These are phyloP conservation scores for Drosophila pectinifera DNA, from an alignment of 1,140 invertebrate species.

Conservation along the genomic window DNA sequence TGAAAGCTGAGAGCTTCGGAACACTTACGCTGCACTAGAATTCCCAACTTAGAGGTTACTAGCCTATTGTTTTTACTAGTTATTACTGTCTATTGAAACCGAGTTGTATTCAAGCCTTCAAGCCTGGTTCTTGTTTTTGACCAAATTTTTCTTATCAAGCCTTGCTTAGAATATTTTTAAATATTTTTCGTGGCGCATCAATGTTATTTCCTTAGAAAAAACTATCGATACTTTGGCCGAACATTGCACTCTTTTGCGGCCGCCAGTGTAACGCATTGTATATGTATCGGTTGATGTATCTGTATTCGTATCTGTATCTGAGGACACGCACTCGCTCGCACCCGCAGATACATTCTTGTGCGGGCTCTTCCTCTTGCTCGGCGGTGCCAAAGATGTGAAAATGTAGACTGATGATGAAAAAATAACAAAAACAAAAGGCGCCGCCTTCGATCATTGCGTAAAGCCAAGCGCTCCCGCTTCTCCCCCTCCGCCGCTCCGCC, in stretches of 20 bases:
- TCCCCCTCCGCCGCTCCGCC: slow-evolving; percentile 6
- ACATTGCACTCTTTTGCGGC: slow-evolving; percentile 37
- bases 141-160: no score
- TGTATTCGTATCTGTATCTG: not conserved
- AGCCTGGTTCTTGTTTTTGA: no score
- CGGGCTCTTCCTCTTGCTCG: slow-evolving; percentile 5
- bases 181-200: no score
- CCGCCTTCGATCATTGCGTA: slow-evolving; percentile 74
- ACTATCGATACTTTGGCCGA: not conserved
- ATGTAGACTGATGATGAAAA: slow-evolving; percentile 76
- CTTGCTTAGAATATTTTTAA: no score
- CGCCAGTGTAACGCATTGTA: slow-evolving; percentile 31
- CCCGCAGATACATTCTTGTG: slow-evolving; percentile 20
- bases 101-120: no score
- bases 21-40: no score
- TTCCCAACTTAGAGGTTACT: no score
- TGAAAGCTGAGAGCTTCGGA: no score
- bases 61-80: no score
- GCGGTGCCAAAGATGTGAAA: slow-evolving; percentile 68
- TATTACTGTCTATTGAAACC: no score
- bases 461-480: slow-evolving; percentile 54
- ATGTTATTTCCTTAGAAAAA: not conserved
- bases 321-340: slow-evolving; percentile 36
- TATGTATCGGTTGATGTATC: slow-evolving; percentile 17
- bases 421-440: slow-evolving; percentile 62